Conservation (phyloP, 1,140 invertebrate genomes). For the Pinna nobilis region DNA sequence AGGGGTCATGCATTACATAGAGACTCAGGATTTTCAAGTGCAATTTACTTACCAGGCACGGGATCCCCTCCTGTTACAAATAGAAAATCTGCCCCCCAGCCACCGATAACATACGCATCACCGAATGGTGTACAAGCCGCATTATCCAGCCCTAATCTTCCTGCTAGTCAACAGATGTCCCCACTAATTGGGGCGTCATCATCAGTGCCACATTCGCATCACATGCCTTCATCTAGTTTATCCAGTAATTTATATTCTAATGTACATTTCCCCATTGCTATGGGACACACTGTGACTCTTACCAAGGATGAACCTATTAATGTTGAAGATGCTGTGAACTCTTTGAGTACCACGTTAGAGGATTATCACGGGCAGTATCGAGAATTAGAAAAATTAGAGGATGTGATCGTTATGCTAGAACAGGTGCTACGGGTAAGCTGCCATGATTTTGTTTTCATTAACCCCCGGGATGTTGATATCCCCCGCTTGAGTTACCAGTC, state of each 20-base stretch:
- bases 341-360: conserved; percentile 70
- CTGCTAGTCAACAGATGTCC: not conserved
- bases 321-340: conserved; percentile 69
- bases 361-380: conserved; percentile 77
- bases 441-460: too few relatives aligned
- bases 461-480: too few relatives aligned
- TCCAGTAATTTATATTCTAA: conserved; percentile 16
- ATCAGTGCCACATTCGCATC: conserved; percentile 5
- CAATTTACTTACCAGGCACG: conserved; percentile 14
- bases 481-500: not conserved
- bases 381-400: conserved; percentile 75
- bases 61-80: conserved; percentile 11
- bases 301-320: conserved; percentile 53
- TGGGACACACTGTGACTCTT: conserved; percentile 42
- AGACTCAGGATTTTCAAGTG: conserved; percentile 31
- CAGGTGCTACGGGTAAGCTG: conserved; percentile 72
- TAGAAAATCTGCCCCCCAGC: not conserved
- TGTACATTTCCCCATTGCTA: conserved; percentile 44
- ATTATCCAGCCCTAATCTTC: conserved; percentile 1
- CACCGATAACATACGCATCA: conserved; percentile 3
- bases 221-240: conserved; percentile 5
- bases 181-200: conserved; percentile 12
- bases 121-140: too few relatives aligned
- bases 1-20: conserved; percentile 11
- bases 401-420: conserved; percentile 71